These are phyloP conservation scores for Drosophila testacea DNA, from an alignment of 2,888 invertebrate genomes.

Conservation along the genomic window DNA sequence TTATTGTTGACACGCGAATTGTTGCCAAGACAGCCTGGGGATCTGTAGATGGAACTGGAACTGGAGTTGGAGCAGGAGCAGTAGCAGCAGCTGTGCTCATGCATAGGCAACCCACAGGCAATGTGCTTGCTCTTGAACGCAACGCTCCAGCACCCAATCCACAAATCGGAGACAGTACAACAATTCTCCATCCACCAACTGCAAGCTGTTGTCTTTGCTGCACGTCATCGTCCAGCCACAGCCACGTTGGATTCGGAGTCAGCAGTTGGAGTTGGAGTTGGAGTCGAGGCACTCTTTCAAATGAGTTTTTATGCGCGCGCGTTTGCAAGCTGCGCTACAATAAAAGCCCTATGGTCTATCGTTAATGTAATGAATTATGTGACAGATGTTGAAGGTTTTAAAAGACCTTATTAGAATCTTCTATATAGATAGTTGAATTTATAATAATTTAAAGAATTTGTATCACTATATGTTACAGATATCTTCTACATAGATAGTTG, in stretches of 20 bases:
- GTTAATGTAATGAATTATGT: neutral
- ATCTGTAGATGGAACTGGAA: conserved; percentile 10
- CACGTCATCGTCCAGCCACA: conserved; percentile 55
- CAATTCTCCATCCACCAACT: conserved; percentile 21
- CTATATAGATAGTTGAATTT: no score
- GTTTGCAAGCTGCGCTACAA: conserved; percentile 59
- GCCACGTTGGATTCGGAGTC: conserved; percentile 18
- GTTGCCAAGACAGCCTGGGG: conserved; percentile 48
- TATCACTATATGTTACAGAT: no score
- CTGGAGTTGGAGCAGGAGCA: conserved; percentile 52
- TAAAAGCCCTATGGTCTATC: conserved; percentile 18
- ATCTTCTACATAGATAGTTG: no score
- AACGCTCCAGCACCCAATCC: conserved; percentile 38
- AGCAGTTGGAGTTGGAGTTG: neutral
- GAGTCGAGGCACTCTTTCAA: conserved; percentile 69
- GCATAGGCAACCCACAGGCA: conserved; percentile 57
- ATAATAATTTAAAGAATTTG: no score
- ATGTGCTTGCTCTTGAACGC: conserved; percentile 62
- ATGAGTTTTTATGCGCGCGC: conserved; percentile 73
- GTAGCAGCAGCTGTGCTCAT: conserved; percentile 70
- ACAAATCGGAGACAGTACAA: conserved; percentile 16
- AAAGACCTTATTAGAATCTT: no score
- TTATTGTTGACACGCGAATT: conserved; percentile 79
- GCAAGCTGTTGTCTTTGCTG: conserved; percentile 52
- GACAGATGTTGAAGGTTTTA: neutral